Evolutionary conservation across 2,113 vertebrate species (phyloP).

Genomic region (Malurus elegans): DNA sequence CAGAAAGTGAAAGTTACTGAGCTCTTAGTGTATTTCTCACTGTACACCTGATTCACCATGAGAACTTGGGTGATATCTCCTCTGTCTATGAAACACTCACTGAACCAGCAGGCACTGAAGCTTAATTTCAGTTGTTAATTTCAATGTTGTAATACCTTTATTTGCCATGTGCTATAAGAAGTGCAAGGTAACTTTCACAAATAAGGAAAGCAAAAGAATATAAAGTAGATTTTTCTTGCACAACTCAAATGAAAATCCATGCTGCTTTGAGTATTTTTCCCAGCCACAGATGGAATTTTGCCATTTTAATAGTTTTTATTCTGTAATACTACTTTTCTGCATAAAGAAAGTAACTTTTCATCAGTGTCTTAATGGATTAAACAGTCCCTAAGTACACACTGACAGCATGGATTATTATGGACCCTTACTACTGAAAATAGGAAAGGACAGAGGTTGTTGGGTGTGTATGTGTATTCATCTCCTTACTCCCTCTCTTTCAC

Average conservation of each 20-base stretch:
- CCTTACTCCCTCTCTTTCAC: slow-evolving; percentile 61
- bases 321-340: background rate
- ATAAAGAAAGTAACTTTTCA: slow-evolving; percentile 25
- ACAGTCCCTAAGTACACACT: background rate
- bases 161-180: background rate
- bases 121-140: background rate
- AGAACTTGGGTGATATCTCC: background rate
- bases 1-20: background rate
- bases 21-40: background rate
- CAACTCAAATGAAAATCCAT: background rate
- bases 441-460: background rate
- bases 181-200: background rate
- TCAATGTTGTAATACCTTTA: background rate
- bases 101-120: background rate
- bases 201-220: background rate
- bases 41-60: background rate
- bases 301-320: slow-evolving; percentile 15
- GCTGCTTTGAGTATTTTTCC: background rate
- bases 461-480: slow-evolving; percentile 34
- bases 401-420: background rate
- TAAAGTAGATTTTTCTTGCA: background rate
- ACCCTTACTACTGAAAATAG: slow-evolving; percentile 64
- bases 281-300: background rate
- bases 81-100: background rate
- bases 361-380: background rate